Evolutionary conservation across 2,888 invertebrate species (phyloP).

Genomic region (Platycnemis pennipes): DNA sequence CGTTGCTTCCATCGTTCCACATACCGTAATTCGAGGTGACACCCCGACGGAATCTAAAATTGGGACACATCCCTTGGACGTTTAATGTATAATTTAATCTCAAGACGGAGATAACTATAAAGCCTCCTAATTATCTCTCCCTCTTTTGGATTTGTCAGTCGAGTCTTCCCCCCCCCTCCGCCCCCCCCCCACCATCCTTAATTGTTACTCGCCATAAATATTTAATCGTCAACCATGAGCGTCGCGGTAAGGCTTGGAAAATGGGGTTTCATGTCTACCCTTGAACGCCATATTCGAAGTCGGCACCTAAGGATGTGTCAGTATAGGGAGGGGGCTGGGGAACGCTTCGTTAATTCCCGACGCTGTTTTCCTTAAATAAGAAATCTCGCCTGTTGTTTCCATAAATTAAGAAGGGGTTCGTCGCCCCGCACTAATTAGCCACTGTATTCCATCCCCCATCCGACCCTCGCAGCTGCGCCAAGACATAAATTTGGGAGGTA

Average conservation of each 20-base stretch:
- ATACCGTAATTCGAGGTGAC: background rate
- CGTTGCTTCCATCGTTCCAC: background rate
- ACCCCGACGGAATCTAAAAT: background rate
- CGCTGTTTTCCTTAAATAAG: slow-evolving; percentile 17
- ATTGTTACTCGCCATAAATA: background rate
- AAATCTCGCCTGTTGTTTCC: slow-evolving; percentile 30
- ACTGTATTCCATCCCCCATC: background rate
- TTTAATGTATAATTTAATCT: background rate
- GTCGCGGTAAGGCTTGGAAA: background rate
- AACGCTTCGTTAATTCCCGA: background rate
- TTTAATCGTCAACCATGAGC: background rate
- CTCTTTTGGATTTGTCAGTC: too few species aligned
- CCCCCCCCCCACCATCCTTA: too few species aligned
- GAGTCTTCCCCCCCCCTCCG: too few species aligned
- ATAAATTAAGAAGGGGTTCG: background rate
- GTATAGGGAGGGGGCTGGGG: too few species aligned
- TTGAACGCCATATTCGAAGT: background rate
- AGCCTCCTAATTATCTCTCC: background rate
- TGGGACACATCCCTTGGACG: background rate
- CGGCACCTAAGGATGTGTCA: background rate
- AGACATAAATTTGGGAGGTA: background rate
- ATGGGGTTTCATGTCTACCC: background rate
- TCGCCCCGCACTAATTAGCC: background rate
- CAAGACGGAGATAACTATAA: background rate
- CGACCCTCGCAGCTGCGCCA: background rate